Percentiles rank a stretch among this genome's conserved stretches.
Evolutionary conservation across 2,113 vertebrate species (phyloP).

Genomic region (Halichoeres trimaculatus): DNA sequence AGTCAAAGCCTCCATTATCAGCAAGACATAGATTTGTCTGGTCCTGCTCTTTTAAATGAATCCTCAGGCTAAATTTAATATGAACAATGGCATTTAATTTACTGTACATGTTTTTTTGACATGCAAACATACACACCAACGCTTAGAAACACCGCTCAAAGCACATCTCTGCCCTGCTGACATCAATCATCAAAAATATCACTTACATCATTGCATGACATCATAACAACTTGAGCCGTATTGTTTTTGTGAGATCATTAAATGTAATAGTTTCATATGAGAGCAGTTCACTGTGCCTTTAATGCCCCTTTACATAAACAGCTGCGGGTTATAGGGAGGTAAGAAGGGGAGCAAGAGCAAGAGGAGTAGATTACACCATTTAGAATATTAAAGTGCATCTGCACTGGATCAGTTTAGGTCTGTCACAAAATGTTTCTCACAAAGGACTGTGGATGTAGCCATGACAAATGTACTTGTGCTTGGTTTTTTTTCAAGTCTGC

Average conservation of each 20-base stretch:
- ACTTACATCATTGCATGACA: constrained; percentile 9
- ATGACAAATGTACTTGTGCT: background rate
- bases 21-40: constrained; percentile 22
- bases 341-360: constrained; percentile 41
- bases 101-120: constrained; percentile 1
- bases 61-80: constrained; percentile 19
- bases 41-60: background rate
- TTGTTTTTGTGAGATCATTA: constrained; percentile 26
- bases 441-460: constrained; percentile 5
- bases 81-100: background rate
- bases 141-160: background rate
- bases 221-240: background rate
- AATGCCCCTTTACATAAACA: constrained; percentile 11
- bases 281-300: background rate
- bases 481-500: background rate
- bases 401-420: constrained; percentile 21
- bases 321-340: background rate
- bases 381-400: constrained; percentile 68
- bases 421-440: constrained; percentile 5
- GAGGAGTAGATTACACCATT: constrained; percentile 71
- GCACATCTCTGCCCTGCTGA: background rate
- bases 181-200: constrained; percentile 14
- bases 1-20: background rate
- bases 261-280: constrained; percentile 23
- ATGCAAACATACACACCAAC: constrained; percentile 15